Evolutionary conservation across 2,797 vertebrate genomes (phyloP).

Genomic region (Ispidina picta): DNA sequence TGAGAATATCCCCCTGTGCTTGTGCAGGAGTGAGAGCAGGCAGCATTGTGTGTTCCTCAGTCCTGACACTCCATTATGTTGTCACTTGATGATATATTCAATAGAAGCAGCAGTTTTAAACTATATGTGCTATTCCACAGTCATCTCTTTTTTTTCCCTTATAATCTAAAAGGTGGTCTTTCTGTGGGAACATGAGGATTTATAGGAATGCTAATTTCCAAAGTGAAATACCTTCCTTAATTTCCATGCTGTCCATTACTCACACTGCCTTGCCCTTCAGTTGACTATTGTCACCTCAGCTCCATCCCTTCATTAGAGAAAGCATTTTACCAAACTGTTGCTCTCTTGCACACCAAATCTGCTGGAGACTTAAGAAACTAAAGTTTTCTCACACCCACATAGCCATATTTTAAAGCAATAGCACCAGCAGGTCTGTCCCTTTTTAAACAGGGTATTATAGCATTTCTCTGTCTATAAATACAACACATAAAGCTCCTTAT

Average conservation of each 20-base stretch:
- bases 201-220: neutral
- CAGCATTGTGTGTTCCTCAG: constrained; percentile 25
- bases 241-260: neutral
- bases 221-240: neutral
- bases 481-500: constrained; percentile 72
- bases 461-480: constrained; percentile 72
- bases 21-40: constrained; percentile 13
- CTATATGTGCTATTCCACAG: neutral
- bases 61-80: constrained; percentile 32
- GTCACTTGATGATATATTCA: constrained; percentile 5
- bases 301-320: neutral
- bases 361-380: neutral
- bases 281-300: neutral
- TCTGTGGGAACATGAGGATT: neutral
- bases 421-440: neutral
- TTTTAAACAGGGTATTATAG: constrained; percentile 41
- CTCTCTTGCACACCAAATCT: neutral
- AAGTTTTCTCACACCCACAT: no score
- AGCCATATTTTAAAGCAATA: constrained; percentile 8
- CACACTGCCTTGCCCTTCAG: neutral
- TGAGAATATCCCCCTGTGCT: constrained; percentile 41
- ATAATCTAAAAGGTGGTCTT: neutral
- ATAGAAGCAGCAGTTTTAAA: neutral
- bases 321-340: neutral
- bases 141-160: neutral